Conservation (phyloP, 2,888 invertebrate genomes). For the Spicauda simplicius region DNA sequence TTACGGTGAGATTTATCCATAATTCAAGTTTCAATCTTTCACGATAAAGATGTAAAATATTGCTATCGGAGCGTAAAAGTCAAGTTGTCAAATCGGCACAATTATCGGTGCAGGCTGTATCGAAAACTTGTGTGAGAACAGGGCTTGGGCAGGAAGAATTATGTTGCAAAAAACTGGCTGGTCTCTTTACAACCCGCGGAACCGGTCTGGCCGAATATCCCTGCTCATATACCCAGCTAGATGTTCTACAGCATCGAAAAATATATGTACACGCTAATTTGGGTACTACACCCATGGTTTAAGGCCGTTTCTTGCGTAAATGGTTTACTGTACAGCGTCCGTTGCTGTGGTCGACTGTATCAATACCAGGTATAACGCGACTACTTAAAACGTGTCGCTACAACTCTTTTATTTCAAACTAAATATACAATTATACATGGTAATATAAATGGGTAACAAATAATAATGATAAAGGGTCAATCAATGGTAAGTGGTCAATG, state of each 20-base stretch:
- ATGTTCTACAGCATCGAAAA: constrained; percentile 12
- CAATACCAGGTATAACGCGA: constrained; percentile 25
- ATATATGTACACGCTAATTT: constrained; percentile 10
- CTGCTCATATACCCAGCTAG: constrained; percentile 24
- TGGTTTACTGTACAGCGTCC: neutral
- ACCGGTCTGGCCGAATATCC: constrained; percentile 53
- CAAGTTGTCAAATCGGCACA: constrained; percentile 36
- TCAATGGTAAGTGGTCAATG: too few relatives aligned
- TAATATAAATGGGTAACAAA: neutral
- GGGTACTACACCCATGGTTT: neutral
- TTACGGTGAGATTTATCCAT: neutral
- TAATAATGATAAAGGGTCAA: neutral
- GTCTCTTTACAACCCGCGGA: constrained; percentile 44
- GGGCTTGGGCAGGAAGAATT: constrained; percentile 50
- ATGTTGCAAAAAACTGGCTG: constrained; percentile 51
- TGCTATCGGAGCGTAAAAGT: constrained; percentile 25
- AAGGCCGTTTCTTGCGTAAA: neutral
- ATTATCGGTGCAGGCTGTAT: constrained; percentile 39
- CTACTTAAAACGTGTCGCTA: constrained; percentile 17
- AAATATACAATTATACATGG: too few relatives aligned
- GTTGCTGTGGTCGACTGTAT: constrained; percentile 13
- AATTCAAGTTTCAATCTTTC: constrained; percentile 5
- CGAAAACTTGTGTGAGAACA: constrained; percentile 50
- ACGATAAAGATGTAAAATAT: constrained; percentile 20
- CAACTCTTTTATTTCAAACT: constrained; percentile 2